These are phyloP conservation scores for Cryptus viduatorius DNA, from an alignment of 2,888 invertebrate genomes.

Conservation along the genomic window DNA sequence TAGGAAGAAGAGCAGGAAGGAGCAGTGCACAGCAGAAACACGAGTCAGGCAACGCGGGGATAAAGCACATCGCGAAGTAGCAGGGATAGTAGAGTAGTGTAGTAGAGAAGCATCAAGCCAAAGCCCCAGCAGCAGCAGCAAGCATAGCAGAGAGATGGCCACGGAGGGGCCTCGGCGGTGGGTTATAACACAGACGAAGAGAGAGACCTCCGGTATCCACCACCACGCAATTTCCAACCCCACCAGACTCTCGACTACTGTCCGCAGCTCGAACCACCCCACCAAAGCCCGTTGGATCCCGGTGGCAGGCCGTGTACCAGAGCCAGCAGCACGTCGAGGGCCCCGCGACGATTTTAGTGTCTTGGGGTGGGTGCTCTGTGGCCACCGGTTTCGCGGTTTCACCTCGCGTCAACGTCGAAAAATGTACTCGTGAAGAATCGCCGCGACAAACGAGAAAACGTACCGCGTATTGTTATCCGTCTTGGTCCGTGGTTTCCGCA, in stretches of 20 bases:
- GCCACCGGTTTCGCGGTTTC: conserved; percentile 82
- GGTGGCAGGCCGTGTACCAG: conserved; percentile 79
- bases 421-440: conserved; percentile 71
- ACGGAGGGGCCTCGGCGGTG: conserved; percentile 83
- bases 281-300: conserved; percentile 81
- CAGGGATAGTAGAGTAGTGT: conserved; percentile 69
- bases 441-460: not conserved
- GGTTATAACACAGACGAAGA: conserved; percentile 48
- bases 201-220: conserved; percentile 79
- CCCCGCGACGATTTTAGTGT: conserved; percentile 85
- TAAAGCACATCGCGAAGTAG: conserved; percentile 67
- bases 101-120: conserved; percentile 44
- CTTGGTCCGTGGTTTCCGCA: not conserved
- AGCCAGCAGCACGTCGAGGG: conserved; percentile 81
- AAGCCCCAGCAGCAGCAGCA: conserved; percentile 69
- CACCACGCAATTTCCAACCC: conserved; percentile 85
- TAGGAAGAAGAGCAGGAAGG: conserved; percentile 52
- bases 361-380: conserved; percentile 84
- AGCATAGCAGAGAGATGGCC: conserved; percentile 76
- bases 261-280: conserved; percentile 85
- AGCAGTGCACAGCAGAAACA: conserved; percentile 11
- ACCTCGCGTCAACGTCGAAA: conserved; percentile 72
- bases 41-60: conserved; percentile 33
- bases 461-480: not conserved
- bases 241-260: conserved; percentile 85